Base-by-base conservation (phyloP, 2,888 invertebrate species). In the Entomobrya multifasciata region DNA sequence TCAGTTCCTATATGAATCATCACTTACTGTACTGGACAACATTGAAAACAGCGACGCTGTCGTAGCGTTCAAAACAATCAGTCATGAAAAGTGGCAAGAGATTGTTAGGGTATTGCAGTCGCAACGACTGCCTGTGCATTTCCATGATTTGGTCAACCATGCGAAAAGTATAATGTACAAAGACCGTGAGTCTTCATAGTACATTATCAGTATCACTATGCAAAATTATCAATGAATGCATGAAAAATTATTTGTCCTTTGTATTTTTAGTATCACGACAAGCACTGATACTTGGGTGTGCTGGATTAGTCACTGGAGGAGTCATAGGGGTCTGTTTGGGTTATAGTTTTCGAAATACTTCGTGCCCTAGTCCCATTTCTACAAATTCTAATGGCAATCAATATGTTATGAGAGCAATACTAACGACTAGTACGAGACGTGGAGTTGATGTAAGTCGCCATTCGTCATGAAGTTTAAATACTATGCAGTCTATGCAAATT, bases 391-490 rank as follows among this genome's bases (percentile, higher is more conserved):
- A 85, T 80, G 81, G 89, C 52, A 89, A 87, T 86, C 88, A 85
- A 79, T 92, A 92, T 20, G 90, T 92, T 60, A 93, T 93, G 93
- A 92, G 92, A 89, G 93, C 93, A 5, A 92, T 93, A 47, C 92
- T 93, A 13, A 92, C 92, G 79, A 92, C 92, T 36, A 92, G 91
- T 70, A 93, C 92, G 87, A 89, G 84, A 60, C 27, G 91, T 44
- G 93, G 93, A 55, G 90, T 92, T 72, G 93, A 93, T 90, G 93
- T 93, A 90, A 92, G 92, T 10, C 90, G 49, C 15, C n/a, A 72
- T 11, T n/a, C n/a, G n/a, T n/a, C n/a, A n/a, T n/a, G n/a, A n/a
- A n/a, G n/a, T n/a, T n/a, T n/a, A n/a, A n/a, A n/a, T n/a, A n/a
- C n/a, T n/a, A n/a, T n/a, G n/a, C n/a, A n/a, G n/a, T n/a, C n/a